phyloP scores from a whole-genome alignment of 2,888 invertebrate genomes.

The Ophion ventricosus region DNA sequence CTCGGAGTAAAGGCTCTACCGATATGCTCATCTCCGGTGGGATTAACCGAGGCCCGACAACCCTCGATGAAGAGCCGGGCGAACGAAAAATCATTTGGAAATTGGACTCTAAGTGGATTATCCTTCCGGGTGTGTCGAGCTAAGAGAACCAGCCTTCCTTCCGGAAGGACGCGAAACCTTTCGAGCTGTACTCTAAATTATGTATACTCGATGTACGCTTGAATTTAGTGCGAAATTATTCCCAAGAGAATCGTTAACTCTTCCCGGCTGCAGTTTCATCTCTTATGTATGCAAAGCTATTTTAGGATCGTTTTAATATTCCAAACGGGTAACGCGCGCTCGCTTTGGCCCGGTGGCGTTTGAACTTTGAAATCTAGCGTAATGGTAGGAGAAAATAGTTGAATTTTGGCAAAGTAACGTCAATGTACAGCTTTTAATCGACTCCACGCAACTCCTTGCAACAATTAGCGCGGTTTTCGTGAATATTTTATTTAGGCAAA shows the following conservation, averaged over 20 bases:
- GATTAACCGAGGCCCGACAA: constrained; percentile 8
- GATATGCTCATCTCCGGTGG: constrained; percentile 14
- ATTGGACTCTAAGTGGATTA: background rate
- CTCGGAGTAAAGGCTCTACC: background rate
- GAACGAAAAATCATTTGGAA: constrained; percentile 4
- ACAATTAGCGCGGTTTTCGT: background rate
- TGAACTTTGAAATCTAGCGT: background rate
- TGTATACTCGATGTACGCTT: background rate
- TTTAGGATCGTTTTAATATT: background rate
- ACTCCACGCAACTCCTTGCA: background rate
- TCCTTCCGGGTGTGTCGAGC: background rate
- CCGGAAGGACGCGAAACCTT: background rate
- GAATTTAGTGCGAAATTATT: background rate
- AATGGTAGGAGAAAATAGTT: background rate
- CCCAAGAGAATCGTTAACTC: background rate
- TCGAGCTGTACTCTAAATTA: background rate
- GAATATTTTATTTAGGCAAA: background rate
- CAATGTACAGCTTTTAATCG: background rate
- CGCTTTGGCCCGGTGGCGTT: background rate
- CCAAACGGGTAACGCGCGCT: background rate
- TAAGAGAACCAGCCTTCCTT: background rate
- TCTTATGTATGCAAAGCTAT: background rate
- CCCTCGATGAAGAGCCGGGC: background rate
- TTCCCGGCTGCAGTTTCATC: background rate
- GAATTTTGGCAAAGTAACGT: background rate